Evolutionary conservation across 2,113 vertebrate genomes (phyloP).

Genomic region (Eubucco bourcierii): DNA sequence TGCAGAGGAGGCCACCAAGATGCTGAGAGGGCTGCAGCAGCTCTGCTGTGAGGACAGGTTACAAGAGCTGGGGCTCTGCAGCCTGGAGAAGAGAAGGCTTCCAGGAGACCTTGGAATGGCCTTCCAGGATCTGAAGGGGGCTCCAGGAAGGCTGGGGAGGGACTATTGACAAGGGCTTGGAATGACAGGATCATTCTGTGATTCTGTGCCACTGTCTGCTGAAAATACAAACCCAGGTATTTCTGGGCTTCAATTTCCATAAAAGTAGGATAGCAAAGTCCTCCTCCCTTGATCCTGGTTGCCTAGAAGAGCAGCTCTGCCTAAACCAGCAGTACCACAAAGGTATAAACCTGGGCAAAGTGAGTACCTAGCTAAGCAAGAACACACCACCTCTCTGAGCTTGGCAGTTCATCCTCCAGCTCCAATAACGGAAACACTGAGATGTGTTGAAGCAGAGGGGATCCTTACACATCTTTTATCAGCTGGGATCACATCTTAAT

Average conservation of each 20-base stretch:
- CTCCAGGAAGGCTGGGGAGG: too few relatives aligned
- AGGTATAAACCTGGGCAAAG: neutral
- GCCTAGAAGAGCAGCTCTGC: neutral
- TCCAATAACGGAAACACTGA: constrained; percentile 8
- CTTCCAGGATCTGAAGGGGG: too few relatives aligned
- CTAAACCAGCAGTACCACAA: neutral
- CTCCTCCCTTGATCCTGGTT: neutral
- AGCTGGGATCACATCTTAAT: constrained; percentile 28
- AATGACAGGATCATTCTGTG: too few relatives aligned
- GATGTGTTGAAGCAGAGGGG: neutral
- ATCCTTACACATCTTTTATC: constrained; percentile 35
- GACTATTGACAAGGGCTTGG: too few relatives aligned
- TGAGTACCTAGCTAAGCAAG: neutral
- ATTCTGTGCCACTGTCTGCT: neutral
- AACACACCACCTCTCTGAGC: neutral
- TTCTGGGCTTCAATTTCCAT: neutral
- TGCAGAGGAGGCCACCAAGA: too few relatives aligned
- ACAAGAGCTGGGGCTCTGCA: too few relatives aligned
- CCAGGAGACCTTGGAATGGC: too few relatives aligned
- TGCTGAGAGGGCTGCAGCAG: too few relatives aligned
- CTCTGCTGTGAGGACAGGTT: too few relatives aligned
- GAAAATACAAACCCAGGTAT: neutral
- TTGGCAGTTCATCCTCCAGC: neutral
- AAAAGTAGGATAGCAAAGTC: neutral
- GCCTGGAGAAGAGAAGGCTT: too few relatives aligned